A percentile compares a stretch with the other conserved stretches of the same genome.
These are phyloP conservation scores for Acanthosepion esculentum DNA, from an alignment of 2,888 invertebrate genomes.

Conservation along the genomic window DNA sequence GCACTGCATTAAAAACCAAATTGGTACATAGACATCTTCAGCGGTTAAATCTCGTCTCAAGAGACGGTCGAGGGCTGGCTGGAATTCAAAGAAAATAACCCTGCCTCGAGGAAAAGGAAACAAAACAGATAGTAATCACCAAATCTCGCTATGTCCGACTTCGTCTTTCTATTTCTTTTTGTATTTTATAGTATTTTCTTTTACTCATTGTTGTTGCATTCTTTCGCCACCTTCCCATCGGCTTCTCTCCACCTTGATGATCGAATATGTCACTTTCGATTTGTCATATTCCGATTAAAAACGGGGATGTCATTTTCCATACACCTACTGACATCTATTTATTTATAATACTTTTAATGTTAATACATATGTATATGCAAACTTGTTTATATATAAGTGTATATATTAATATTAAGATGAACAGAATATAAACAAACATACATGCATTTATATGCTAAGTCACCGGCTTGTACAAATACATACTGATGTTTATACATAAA, in stretches of 20 bases:
- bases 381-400: too few relatives aligned
- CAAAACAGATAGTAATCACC: neutral
- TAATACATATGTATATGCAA: neutral
- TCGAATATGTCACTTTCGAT: constrained; percentile 6
- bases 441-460: neutral
- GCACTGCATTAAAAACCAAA: neutral
- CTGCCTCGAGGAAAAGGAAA: neutral
- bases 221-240: neutral
- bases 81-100: constrained; percentile 33
- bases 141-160: neutral
- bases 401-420: neutral
- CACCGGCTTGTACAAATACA: too few relatives aligned
- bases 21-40: constrained; percentile 4
- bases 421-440: neutral
- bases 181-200: neutral
- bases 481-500: too few relatives aligned
- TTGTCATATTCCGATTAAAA: constrained; percentile 10
- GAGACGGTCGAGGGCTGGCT: neutral
- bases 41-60: neutral
- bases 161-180: neutral
- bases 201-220: neutral
- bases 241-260: neutral
- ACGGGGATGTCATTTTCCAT: neutral
- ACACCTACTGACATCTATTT: neutral
- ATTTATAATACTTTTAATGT: neutral